Evolutionary conservation across 2,888 invertebrate species (phyloP).

Genomic region (Ennomos fuscantarius): DNA sequence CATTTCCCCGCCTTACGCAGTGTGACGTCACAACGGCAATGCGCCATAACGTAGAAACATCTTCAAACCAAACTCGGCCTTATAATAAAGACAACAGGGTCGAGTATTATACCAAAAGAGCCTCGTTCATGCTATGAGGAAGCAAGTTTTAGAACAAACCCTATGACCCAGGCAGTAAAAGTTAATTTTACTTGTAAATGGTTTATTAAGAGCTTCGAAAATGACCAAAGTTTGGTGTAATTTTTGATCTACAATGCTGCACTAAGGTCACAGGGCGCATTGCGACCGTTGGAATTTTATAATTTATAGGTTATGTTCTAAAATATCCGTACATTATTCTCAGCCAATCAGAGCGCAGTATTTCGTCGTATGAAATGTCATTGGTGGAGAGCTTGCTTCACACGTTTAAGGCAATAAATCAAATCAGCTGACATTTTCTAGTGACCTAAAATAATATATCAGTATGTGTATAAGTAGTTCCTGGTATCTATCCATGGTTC

Average conservation of each 20-base stretch:
- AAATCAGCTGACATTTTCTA: constrained; percentile 5
- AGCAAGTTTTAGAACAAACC: constrained; percentile 35
- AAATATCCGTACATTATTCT: neutral
- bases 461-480: no score
- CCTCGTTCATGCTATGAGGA: constrained; percentile 16
- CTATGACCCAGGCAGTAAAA: constrained; percentile 23
- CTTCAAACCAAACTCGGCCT: constrained; percentile 47
- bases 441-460: neutral
- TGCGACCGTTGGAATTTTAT: constrained; percentile 34
- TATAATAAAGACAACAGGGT: constrained; percentile 39
- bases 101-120: constrained; percentile 22
- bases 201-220: constrained; percentile 14
- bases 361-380: constrained; percentile 15
- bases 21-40: constrained; percentile 72
- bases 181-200: constrained; percentile 12
- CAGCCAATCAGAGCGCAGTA: constrained; percentile 13
- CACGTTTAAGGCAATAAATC: constrained; percentile 4
- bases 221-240: constrained; percentile 28
- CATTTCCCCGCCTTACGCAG: constrained; percentile 65
- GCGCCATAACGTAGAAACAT: constrained; percentile 56
- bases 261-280: constrained; percentile 38
- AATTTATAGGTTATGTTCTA: constrained; percentile 3
- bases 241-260: constrained; percentile 34
- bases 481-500: no score
- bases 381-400: constrained; percentile 4